Evolutionary conservation across 1,140 invertebrate species (phyloP).

Genomic region (Aricia agestis): DNA sequence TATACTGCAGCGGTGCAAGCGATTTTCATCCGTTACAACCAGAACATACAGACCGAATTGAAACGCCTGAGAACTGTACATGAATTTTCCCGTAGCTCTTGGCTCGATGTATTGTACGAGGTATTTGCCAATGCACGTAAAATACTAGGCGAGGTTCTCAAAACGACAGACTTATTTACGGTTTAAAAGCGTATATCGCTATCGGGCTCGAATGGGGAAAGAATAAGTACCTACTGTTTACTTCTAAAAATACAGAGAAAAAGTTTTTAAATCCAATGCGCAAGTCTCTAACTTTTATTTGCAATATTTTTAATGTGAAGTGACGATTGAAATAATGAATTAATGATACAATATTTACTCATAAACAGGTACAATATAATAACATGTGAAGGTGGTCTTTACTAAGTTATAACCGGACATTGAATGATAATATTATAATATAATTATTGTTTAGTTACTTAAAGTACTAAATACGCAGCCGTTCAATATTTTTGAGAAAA

Average conservation of each 20-base stretch:
- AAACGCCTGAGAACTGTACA: constrained; percentile 42
- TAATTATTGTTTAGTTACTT: too few relatives aligned
- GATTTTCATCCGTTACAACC: constrained; percentile 43
- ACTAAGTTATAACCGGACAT: too few relatives aligned
- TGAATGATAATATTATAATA: too few relatives aligned
- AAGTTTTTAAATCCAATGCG: not conserved
- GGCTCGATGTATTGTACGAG: constrained; percentile 70
- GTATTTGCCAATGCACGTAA: constrained; percentile 74
- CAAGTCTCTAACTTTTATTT: too few relatives aligned
- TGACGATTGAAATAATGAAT: too few relatives aligned
- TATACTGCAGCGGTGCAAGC: constrained; percentile 36
- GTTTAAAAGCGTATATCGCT: constrained; percentile 38
- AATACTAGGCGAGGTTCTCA: constrained; percentile 68
- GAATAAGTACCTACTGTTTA: not conserved
- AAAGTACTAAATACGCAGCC: too few relatives aligned
- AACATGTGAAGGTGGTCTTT: too few relatives aligned
- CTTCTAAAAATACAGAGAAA: not conserved
- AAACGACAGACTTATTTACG: constrained; percentile 72
- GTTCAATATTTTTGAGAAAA: too few relatives aligned
- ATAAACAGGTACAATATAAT: too few relatives aligned
- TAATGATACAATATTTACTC: too few relatives aligned
- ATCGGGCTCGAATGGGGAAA: constrained; percentile 2
- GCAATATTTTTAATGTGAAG: too few relatives aligned
- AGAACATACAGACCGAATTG: constrained; percentile 61
- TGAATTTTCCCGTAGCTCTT: constrained; percentile 52